Percentiles rank a stretch among this genome's conserved stretches.
Conservation (phyloP, 2,113 vertebrate species). For the Pimephales promelas region DNA sequence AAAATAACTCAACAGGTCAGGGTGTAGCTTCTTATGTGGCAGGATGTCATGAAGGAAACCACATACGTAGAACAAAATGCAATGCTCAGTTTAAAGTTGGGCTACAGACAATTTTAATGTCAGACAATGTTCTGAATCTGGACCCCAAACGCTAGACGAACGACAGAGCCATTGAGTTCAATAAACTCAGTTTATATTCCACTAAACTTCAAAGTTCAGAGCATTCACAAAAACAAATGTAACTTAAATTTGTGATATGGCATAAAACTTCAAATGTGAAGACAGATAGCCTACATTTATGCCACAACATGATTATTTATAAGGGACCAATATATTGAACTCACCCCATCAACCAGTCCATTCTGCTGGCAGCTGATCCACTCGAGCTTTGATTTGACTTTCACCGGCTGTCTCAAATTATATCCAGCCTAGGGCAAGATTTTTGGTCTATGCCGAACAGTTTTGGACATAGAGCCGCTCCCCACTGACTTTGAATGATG, state of each 20-base stretch:
- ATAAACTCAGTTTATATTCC: neutral
- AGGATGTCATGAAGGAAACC: conserved; percentile 27
- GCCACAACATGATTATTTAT: neutral
- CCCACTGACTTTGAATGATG: conserved; percentile 50
- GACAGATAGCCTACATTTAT: too few species aligned
- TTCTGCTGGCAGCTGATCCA: conserved; percentile 72
- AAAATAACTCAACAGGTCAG: conserved; percentile 15
- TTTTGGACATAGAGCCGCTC: conserved; percentile 53
- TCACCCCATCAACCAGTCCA: conserved; percentile 93
- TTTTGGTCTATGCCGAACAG: neutral
- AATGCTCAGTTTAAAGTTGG: neutral
- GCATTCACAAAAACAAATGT: neutral
- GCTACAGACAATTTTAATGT: neutral
- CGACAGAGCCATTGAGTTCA: neutral
- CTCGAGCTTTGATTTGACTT: conserved; percentile 50
- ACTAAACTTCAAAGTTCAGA: neutral
- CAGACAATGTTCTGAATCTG: neutral
- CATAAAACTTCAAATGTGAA: neutral
- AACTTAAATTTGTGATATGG: neutral
- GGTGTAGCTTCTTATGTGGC: neutral
- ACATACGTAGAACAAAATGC: neutral
- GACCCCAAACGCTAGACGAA: neutral
- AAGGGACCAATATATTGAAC: conserved; percentile 60
- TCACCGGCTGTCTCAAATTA: conserved; percentile 65
- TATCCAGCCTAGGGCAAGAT: conserved; percentile 45